Base-by-base conservation (phyloP, 1,140 invertebrate species). In the Apis dorsata region DNA sequence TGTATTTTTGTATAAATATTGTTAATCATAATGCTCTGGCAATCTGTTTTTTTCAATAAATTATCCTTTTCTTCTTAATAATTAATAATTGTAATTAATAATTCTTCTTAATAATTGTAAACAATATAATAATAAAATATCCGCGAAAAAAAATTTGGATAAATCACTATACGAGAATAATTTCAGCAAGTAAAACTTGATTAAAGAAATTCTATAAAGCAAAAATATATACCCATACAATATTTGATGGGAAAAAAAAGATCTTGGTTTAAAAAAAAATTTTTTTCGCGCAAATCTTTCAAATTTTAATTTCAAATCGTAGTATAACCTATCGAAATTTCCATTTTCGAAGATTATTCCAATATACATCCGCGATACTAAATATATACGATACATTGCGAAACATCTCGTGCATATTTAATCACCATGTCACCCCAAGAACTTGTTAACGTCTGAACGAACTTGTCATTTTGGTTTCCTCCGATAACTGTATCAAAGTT, bases 331-430 rank as follows among this genome's bases (percentile, higher is more conserved):
- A 65, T 87, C 59, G 44, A 63, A 70, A 79, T 66, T 86, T 70
- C 59, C 60, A 76, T 76, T 15, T 15, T 1, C 60, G 44, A 53
- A 28, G 28, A 51, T 28, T 51, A 21, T 10, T 28, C 13, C 17
- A 13, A 7, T 7, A 78, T 62, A 69, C 19, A 17, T 28, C 15
- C n/a, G 21, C 21, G 55, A 76, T 76, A 60, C 65, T 0, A 44
- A 44, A 78, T 68, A 73, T 24, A 17, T 44, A 77, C 51, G 24
- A 12, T 12, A 21, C 62, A 78, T 74, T 71, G 70, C 53, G 21
- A 24, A 17, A 24, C 57, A 57, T n/a, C 69, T 86, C 68, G 75
- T 70, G 62, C 70, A 82, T 82, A 60, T 78, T 86, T 85, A 82
- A 82, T 86, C 62, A 71, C 28, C 55, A 19, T 60, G 73, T 69